Evolutionary conservation across 23 tunicate genomes (phyloP).

Genomic region (Diplosoma virens): DNA sequence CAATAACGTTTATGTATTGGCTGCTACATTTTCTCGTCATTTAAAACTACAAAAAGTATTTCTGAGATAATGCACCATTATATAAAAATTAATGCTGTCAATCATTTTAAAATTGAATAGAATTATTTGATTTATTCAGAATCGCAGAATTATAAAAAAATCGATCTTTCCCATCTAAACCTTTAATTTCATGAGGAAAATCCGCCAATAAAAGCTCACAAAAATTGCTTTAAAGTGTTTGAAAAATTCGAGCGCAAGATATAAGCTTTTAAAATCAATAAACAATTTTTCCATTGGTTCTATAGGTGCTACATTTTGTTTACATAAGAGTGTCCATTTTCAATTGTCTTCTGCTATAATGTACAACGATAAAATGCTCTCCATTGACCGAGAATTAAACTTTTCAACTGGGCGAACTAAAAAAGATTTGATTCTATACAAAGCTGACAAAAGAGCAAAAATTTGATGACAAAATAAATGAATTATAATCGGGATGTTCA

Average conservation of each 20-base stretch:
- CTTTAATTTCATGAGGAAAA: no score
- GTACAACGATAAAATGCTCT: neutral
- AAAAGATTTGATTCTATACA: slow-evolving; percentile 1
- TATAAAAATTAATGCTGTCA: no score
- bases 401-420: neutral
- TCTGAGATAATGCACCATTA: no score
- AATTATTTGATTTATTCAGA: neutral
- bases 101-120: no score
- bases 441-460: neutral
- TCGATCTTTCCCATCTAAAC: slow-evolving; percentile 12
- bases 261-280: slow-evolving; percentile 9
- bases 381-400: slow-evolving; percentile 18
- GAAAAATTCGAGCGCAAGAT: neutral
- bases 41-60: no score
- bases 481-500: neutral
- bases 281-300: neutral
- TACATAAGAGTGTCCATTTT: slow-evolving; percentile 63
- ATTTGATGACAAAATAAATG: neutral
- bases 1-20: no score
- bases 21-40: no score
- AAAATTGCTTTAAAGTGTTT: no score
- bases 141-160: neutral
- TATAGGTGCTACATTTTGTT: neutral
- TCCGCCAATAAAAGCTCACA: no score
- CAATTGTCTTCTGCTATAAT: neutral